Percentiles rank a stretch among this genome's conserved stretches.
Evolutionary conservation across 2,888 invertebrate genomes (phyloP).

Genomic region (Papilio protenor): DNA sequence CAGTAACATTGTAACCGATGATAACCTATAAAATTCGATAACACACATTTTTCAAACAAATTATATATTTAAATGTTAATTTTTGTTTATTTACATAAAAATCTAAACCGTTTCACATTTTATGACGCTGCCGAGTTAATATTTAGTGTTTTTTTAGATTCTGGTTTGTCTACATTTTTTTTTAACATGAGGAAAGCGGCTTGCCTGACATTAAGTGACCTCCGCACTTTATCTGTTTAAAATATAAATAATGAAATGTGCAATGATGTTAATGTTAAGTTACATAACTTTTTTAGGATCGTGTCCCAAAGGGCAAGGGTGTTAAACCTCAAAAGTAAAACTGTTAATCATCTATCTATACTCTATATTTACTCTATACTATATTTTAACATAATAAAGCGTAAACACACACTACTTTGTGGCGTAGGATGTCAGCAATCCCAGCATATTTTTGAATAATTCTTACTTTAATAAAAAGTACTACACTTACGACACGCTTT

Average conservation of each 20-base stretch:
- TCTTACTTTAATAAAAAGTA: too few species aligned
- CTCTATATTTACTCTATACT: too few species aligned
- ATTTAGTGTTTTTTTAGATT: background rate
- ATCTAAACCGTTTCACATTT: background rate
- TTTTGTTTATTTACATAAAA: conserved; percentile 5
- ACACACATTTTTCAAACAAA: background rate
- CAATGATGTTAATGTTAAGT: background rate
- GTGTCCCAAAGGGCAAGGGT: too few species aligned
- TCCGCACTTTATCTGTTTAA: background rate
- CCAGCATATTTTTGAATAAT: too few species aligned
- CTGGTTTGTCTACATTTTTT: conserved; percentile 1
- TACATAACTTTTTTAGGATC: too few species aligned
- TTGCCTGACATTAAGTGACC: conserved; percentile 1
- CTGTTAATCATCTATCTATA: too few species aligned
- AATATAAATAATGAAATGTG: background rate
- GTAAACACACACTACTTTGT: too few species aligned
- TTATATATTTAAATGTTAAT: background rate
- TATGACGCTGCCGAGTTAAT: background rate
- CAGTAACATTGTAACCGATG: background rate
- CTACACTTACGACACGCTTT: too few species aligned
- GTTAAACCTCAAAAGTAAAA: too few species aligned
- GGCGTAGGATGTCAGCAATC: too few species aligned
- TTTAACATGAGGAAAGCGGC: background rate
- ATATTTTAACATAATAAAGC: too few species aligned
- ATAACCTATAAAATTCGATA: conserved; percentile 10